These are phyloP conservation scores for Liparis tanakae DNA, from an alignment of 2,797 vertebrate genomes.

Conservation along the genomic window DNA sequence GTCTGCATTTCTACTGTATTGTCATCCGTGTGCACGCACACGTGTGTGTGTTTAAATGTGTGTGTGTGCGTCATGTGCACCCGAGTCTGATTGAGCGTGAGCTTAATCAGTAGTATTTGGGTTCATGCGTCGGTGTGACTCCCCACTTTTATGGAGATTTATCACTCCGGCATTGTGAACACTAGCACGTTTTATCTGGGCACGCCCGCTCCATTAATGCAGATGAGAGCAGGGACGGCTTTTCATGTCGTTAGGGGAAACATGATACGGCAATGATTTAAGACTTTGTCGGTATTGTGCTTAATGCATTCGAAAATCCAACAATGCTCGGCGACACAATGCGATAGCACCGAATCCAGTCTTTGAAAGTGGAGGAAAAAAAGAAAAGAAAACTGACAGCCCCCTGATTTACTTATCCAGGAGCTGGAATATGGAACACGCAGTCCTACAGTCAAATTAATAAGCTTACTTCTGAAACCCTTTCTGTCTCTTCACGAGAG, in stretches of 20 bases:
- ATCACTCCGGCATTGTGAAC: slow-evolving; percentile 64
- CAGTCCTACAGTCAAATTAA: slow-evolving; percentile 38
- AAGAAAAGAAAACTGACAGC: slow-evolving; percentile 32
- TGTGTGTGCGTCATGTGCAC: not conserved
- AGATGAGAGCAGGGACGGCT: slow-evolving; percentile 62
- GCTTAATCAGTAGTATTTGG: slow-evolving; percentile 56
- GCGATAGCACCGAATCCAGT: slow-evolving; percentile 46
- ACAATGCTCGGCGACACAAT: slow-evolving; percentile 53
- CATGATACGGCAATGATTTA: slow-evolving; percentile 74
- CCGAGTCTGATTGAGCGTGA: slow-evolving; percentile 42
- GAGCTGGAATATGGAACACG: slow-evolving; percentile 28
- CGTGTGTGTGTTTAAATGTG: not conserved
- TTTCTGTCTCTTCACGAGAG: slow-evolving; percentile 12
- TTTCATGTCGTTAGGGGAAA: slow-evolving; percentile 77
- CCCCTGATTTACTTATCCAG: slow-evolving; percentile 43
- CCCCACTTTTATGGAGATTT: slow-evolving; percentile 64
- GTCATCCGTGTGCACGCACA: slow-evolving; percentile 2
- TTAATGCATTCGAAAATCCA: slow-evolving; percentile 53
- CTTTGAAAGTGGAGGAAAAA: slow-evolving; percentile 24
- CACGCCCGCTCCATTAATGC: slow-evolving; percentile 71
- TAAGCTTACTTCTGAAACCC: slow-evolving; percentile 10
- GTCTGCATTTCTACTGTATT: slow-evolving; percentile 10
- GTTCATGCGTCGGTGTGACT: slow-evolving; percentile 43
- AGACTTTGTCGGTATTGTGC: slow-evolving; percentile 50
- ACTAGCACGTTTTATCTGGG: slow-evolving; percentile 71